Evolutionary conservation across 2,113 vertebrate species (phyloP).

Genomic region (Grantiella picta): DNA sequence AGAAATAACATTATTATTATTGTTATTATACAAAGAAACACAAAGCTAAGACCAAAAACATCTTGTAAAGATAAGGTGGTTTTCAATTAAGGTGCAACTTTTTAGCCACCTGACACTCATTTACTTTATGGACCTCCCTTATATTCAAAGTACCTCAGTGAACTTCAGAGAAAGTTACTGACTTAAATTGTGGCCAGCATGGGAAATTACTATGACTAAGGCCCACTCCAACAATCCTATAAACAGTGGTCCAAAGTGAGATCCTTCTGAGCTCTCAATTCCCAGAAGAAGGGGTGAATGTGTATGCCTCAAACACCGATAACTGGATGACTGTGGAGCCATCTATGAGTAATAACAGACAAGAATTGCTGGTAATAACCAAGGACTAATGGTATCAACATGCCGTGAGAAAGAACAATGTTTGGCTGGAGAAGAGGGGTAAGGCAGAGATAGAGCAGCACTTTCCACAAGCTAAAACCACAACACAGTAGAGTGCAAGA

Average conservation of each 20-base stretch:
- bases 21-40: not conserved
- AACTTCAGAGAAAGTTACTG: not conserved
- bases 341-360: not conserved
- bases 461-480: not conserved
- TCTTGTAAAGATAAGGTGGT: not conserved
- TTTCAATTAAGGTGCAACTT: not conserved
- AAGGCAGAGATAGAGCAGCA: not conserved
- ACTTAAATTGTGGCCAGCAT: not conserved
- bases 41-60: not conserved
- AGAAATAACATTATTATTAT: not conserved
- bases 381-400: not conserved
- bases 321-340: not conserved
- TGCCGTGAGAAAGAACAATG: not conserved
- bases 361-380: not conserved
- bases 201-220: not conserved
- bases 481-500: not conserved
- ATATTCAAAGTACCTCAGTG: not conserved
- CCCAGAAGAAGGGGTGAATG: not conserved
- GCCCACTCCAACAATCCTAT: not conserved
- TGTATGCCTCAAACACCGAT: not conserved
- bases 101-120: not conserved
- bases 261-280: not conserved
- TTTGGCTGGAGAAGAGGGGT: fast-evolving
- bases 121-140: not conserved
- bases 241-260: not conserved